Conservation (phyloP, 2,888 invertebrate genomes). For the Lasioglossum morio region DNA sequence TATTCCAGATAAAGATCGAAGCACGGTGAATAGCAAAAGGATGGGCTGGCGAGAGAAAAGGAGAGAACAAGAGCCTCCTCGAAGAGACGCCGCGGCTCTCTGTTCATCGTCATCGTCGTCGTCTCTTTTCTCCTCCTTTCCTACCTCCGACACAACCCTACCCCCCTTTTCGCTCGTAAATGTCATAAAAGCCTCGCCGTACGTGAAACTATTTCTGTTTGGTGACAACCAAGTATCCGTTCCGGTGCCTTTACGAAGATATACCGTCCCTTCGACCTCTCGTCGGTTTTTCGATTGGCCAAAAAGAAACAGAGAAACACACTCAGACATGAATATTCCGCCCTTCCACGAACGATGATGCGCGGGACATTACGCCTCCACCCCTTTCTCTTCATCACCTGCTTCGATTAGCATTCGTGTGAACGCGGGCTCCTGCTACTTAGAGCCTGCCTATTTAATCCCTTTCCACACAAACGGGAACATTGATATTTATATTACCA, state of each 20-base stretch:
- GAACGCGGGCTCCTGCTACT: not conserved
- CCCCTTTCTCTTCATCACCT: not conserved
- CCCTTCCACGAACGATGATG: constrained; percentile 24
- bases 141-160: constrained; percentile 26
- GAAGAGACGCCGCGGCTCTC: constrained; percentile 16
- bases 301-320: not conserved
- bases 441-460: not conserved
- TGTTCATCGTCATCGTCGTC: not conserved
- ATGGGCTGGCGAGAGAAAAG: constrained; percentile 13
- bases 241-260: constrained; percentile 64
- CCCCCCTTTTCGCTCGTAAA: constrained; percentile 30
- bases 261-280: constrained; percentile 64
- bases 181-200: constrained; percentile 70
- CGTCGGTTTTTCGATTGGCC: constrained; percentile 51
- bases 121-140: constrained; percentile 10
- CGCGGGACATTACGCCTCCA: not conserved
- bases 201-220: constrained; percentile 75
- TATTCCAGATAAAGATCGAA: constrained; percentile 68
- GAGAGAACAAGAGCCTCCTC: not conserved
- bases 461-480: not conserved
- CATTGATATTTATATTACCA: not conserved
- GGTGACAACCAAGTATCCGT: constrained; percentile 72
- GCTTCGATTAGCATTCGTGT: not conserved
- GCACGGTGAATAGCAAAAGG: constrained; percentile 55
- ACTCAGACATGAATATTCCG: constrained; percentile 32